phyloP scores from a whole-genome alignment of 2,797 vertebrate species.

The Acridotheres tristis region DNA sequence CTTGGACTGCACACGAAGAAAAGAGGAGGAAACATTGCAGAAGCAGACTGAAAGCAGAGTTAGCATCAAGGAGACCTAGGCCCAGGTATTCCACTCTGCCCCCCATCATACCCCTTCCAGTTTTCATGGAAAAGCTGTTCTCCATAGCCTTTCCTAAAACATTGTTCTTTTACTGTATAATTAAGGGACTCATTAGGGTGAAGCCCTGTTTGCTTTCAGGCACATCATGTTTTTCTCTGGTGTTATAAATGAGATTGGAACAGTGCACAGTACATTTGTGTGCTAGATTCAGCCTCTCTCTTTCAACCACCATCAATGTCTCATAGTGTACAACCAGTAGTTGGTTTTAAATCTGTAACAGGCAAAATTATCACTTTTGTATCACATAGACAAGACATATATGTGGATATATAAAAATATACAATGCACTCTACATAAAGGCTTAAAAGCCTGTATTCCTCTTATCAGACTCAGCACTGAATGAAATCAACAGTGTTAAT shows the following conservation, averaged over 20 bases:
- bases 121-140: background rate
- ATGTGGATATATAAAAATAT: background rate
- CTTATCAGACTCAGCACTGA: background rate
- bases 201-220: background rate
- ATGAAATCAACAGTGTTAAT: background rate
- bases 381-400: background rate
- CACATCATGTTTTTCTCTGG: background rate
- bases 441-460: background rate
- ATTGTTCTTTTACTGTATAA: background rate
- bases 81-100: background rate
- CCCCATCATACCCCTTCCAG: background rate
- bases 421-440: too few species aligned
- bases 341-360: background rate
- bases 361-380: background rate
- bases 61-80: background rate
- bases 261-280: background rate
- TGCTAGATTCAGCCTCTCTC: background rate
- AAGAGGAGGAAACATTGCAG: constrained; percentile 34
- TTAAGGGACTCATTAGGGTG: background rate
- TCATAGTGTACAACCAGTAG: background rate
- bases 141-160: background rate
- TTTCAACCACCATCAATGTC: background rate
- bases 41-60: constrained; percentile 54
- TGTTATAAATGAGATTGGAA: background rate
- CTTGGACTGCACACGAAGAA: background rate